These are phyloP conservation scores for Colletes latitarsis DNA, from an alignment of 1,140 invertebrate species.

Conservation along the genomic window DNA sequence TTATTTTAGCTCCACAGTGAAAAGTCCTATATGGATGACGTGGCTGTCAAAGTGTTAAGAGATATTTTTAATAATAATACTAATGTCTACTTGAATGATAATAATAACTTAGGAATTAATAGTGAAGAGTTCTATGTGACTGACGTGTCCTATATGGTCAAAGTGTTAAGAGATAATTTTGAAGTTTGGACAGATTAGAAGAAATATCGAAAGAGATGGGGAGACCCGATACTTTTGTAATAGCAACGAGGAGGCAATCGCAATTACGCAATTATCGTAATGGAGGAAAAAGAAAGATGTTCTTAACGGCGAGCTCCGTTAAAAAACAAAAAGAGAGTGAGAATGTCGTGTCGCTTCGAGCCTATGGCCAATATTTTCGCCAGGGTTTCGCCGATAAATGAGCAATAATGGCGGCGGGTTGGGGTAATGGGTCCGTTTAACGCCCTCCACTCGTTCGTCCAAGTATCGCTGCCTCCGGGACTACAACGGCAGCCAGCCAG, in stretches of 20 bases:
- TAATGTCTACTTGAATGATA: too few species aligned
- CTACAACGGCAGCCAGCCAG: slow-evolving; percentile 50
- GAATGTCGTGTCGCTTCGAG: slow-evolving; percentile 41
- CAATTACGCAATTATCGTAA: slow-evolving; percentile 23
- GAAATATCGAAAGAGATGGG: not conserved
- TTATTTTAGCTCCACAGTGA: too few species aligned
- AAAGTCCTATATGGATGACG: too few species aligned
- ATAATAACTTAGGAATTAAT: too few species aligned
- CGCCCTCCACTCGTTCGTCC: slow-evolving; percentile 56
- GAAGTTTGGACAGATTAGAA: too few species aligned
- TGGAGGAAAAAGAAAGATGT: slow-evolving; percentile 22
- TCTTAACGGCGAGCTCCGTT: slow-evolving; percentile 15
- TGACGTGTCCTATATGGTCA: too few species aligned
- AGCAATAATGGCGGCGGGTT: slow-evolving; percentile 63
- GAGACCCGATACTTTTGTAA: not conserved
- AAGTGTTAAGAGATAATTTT: too few species aligned
- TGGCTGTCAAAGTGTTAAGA: too few species aligned
- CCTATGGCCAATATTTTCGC: slow-evolving; percentile 66
- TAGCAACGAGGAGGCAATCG: too few species aligned
- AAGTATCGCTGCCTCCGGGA: slow-evolving; percentile 46
- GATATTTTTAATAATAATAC: too few species aligned
- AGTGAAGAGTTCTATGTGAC: too few species aligned
- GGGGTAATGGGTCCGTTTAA: slow-evolving; percentile 70
- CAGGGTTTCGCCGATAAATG: slow-evolving; percentile 66
- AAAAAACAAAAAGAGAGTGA: slow-evolving; percentile 23